These are phyloP conservation scores for Toxotes jaculatrix DNA, from an alignment of 2,113 vertebrate species.

Conservation along the genomic window DNA sequence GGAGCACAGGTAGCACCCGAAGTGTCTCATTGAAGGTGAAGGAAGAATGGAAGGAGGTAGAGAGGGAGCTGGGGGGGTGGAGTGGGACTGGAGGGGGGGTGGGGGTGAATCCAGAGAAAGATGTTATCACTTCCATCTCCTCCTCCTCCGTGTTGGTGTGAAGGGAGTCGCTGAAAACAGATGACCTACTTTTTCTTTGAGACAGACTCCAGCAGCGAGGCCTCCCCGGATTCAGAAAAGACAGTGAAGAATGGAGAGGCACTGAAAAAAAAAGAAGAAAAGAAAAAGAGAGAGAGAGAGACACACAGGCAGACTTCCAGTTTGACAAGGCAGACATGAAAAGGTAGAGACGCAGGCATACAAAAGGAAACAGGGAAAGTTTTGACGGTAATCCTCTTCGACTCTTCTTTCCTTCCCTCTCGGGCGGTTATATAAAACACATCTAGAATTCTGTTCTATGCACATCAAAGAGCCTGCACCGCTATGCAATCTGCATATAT, in stretches of 20 bases:
- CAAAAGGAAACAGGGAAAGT: constrained; percentile 69
- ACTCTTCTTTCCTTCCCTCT: constrained; percentile 69
- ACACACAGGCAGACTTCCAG: constrained; percentile 56
- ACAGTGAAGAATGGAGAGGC: constrained; percentile 34
- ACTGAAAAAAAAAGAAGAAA: not conserved
- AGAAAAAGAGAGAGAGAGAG: constrained; percentile 21
- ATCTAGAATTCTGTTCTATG: constrained; percentile 80
- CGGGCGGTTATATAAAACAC: constrained; percentile 78
- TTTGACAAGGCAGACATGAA: constrained; percentile 61
- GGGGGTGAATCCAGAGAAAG: constrained; percentile 32
- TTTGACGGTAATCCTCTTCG: constrained; percentile 75
- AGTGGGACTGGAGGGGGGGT: not conserved
- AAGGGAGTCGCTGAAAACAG: constrained; percentile 69
- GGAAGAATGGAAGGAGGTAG: not conserved
- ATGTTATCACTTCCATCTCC: constrained; percentile 70
- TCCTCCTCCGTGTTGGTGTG: constrained; percentile 55
- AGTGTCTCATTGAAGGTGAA: constrained; percentile 64
- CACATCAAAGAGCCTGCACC: constrained; percentile 79
- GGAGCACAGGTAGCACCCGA: constrained; percentile 61
- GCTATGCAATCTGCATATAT: constrained; percentile 80
- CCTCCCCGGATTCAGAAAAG: constrained; percentile 50
- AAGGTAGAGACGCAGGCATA: constrained; percentile 51
- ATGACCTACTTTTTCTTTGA: constrained; percentile 77
- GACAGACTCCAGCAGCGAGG: constrained; percentile 60
- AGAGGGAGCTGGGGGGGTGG: not conserved